Conservation (phyloP, 2,797 vertebrate species). For the Columba guinea region DNA sequence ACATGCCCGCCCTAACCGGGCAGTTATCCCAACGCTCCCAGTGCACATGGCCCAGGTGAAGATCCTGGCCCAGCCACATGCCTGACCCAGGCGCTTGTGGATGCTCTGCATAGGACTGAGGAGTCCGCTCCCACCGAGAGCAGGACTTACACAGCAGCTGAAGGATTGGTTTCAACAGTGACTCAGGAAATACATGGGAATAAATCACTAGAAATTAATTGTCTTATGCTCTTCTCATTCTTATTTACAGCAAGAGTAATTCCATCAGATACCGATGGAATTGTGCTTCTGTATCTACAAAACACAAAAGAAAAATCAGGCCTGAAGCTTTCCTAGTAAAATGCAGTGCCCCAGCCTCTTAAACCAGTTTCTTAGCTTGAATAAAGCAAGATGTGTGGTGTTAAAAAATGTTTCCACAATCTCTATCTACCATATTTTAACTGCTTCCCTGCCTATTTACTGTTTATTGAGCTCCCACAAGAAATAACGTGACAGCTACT, state of each 20-base stretch:
- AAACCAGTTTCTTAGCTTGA: neutral
- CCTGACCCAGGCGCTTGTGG: fast-evolving
- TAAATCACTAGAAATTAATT: neutral
- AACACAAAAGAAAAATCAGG: neutral
- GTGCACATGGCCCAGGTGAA: too few species aligned
- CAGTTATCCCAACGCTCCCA: fast-evolving
- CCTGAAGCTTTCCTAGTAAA: neutral
- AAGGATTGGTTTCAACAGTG: neutral
- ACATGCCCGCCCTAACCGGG: neutral
- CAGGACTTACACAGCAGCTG: neutral
- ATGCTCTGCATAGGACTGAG: neutral
- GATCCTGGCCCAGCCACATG: neutral
- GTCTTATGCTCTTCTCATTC: neutral
- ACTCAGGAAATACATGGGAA: neutral
- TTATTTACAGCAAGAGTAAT: neutral
- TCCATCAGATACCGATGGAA: neutral
- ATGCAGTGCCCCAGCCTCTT: neutral
- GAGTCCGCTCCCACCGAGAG: neutral
- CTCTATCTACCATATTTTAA: neutral
- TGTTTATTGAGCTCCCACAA: neutral
- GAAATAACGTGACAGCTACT: neutral
- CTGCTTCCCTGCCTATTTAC: neutral
- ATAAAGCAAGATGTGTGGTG: neutral
- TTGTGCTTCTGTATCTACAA: neutral
- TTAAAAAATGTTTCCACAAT: neutral